These are phyloP conservation scores for Uromys caudimaculatus DNA, from an alignment of 2,797 vertebrate species.

Conservation along the genomic window DNA sequence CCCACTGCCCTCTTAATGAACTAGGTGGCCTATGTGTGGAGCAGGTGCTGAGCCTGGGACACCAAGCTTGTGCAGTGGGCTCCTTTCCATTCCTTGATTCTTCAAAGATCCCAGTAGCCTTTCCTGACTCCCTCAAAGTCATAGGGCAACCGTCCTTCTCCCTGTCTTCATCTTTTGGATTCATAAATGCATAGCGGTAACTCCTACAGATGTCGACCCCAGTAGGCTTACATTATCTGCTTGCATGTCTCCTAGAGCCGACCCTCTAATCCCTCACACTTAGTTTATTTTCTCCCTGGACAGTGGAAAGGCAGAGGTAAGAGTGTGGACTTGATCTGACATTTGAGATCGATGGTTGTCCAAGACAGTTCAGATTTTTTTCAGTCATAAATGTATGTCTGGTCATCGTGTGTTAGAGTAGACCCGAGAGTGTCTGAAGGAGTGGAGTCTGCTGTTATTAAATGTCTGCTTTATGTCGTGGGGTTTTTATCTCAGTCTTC, in stretches of 20 bases:
- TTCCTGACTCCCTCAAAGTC: not conserved
- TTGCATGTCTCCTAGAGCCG: not conserved
- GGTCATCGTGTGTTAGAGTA: not conserved
- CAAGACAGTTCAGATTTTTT: not conserved
- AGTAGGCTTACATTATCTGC: not conserved
- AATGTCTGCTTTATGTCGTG: slow-evolving; percentile 33
- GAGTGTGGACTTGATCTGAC: not conserved
- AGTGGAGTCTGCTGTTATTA: not conserved
- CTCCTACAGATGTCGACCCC: not conserved
- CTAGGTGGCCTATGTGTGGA: not conserved
- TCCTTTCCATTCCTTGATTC: not conserved
- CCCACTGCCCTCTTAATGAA: not conserved
- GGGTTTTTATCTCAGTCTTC: slow-evolving; percentile 14
- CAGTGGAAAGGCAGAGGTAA: not conserved
- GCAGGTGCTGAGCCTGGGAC: not conserved
- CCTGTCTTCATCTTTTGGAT: not conserved
- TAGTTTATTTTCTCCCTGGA: not conserved
- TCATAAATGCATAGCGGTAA: not conserved
- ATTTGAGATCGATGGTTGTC: not conserved
- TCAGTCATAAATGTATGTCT: not conserved
- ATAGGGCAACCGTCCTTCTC: not conserved
- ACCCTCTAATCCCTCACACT: not conserved
- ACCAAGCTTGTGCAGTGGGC: not conserved
- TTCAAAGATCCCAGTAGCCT: not conserved
- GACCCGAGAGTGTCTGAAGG: not conserved